Percentiles rank a stretch among this genome's conserved stretches.
phyloP scores from a whole-genome alignment of 1,140 invertebrate species.

The Cydia splendana region DNA sequence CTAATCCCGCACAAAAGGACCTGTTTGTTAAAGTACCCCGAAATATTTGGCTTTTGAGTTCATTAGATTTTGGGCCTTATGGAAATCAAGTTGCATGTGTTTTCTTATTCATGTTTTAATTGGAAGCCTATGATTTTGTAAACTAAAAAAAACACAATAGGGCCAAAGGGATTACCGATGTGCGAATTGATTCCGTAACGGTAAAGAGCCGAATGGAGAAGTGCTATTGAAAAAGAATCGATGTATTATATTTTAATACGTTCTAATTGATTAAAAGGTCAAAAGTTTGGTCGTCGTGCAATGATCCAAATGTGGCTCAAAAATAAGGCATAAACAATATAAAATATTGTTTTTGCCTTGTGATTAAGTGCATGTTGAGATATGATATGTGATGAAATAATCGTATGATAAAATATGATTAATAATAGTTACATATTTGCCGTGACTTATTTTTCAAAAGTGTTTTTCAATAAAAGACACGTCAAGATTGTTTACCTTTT shows the following conservation, averaged over 20 bases:
- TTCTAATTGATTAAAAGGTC: too few relatives aligned
- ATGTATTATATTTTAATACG: background rate
- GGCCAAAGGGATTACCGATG: background rate
- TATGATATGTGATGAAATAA: too few relatives aligned
- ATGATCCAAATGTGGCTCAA: too few relatives aligned
- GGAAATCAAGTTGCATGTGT: background rate
- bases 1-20: conserved; percentile 3
- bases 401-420: too few relatives aligned
- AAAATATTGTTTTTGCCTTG: too few relatives aligned
- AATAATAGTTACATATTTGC: too few relatives aligned
- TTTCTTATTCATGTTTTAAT: background rate
- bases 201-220: background rate
- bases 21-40: background rate
- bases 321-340: too few relatives aligned
- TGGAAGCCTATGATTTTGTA: background rate
- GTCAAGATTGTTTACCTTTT: too few relatives aligned
- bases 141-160: background rate
- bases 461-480: too few relatives aligned
- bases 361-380: too few relatives aligned
- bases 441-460: too few relatives aligned
- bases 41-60: background rate
- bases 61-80: background rate
- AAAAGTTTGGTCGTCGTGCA: too few relatives aligned
- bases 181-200: background rate
- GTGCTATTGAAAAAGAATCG: background rate